Evolutionary conservation across 1,140 invertebrate genomes (phyloP).

Genomic region (Heliothis subflexa): DNA sequence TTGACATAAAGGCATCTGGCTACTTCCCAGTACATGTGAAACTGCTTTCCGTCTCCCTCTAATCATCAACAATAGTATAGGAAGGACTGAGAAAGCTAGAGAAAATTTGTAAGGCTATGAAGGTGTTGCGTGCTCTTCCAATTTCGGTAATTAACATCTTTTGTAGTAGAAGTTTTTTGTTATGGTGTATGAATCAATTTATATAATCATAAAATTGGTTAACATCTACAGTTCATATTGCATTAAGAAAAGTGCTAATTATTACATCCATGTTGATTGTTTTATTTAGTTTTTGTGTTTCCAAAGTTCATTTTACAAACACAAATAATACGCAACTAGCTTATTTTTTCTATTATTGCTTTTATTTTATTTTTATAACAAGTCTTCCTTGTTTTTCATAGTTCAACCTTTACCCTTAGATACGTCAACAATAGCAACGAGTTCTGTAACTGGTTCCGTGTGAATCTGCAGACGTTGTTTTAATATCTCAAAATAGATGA

Average conservation of each 20-base stretch:
- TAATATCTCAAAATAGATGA: neutral
- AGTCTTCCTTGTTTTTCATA: neutral
- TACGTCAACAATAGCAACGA: neutral
- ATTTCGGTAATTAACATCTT: conserved; percentile 14
- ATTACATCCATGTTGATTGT: neutral
- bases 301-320: neutral
- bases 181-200: neutral
- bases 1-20: conserved; percentile 67
- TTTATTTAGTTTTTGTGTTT: neutral
- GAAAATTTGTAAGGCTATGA: neutral
- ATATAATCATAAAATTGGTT: conserved; percentile 16
- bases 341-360: neutral
- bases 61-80: neutral
- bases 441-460: neutral
- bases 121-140: conserved; percentile 14
- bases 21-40: conserved; percentile 39
- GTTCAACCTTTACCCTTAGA: neutral
- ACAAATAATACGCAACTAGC: no score
- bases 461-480: neutral
- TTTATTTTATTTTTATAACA: neutral
- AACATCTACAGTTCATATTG: conserved; percentile 1
- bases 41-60: conserved; percentile 40
- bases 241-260: neutral
- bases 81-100: conserved; percentile 37
- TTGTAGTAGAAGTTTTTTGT: neutral